These are phyloP conservation scores for Lamellibrachia luymesi DNA, from an alignment of 1,140 invertebrate genomes.

Conservation along the genomic window DNA sequence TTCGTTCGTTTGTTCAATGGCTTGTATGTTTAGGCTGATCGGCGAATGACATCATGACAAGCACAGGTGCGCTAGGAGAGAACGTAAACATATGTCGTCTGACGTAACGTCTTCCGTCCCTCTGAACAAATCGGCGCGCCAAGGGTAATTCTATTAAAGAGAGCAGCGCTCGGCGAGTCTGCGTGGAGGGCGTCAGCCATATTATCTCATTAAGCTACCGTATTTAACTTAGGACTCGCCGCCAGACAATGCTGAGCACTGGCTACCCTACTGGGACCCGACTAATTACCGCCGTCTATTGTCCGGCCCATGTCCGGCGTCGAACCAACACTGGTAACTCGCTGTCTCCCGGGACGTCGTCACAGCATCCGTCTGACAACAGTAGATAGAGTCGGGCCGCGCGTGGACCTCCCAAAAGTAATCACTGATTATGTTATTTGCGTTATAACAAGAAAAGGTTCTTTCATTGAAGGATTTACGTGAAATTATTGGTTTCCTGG, in stretches of 20 bases:
- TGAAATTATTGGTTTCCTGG: neutral
- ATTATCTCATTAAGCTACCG: slow-evolving; percentile 5
- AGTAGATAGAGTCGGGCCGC: neutral
- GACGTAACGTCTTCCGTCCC: neutral
- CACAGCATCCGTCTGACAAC: neutral
- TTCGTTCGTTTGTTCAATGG: neutral
- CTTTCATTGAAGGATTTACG: neutral
- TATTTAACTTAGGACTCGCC: neutral
- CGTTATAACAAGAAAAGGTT: neutral
- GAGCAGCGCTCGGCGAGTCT: neutral
- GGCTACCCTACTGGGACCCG: neutral
- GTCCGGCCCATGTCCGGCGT: neutral
- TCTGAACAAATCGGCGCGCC: neutral
- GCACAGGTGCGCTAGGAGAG: neutral
- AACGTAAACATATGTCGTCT: neutral
- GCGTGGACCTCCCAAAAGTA: neutral
- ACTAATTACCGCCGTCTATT: neutral
- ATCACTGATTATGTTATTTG: neutral
- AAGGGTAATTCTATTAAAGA: neutral
- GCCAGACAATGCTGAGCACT: neutral
- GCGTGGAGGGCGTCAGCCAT: neutral
- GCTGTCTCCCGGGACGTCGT: neutral
- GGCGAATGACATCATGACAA: neutral
- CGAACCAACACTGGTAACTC: neutral
- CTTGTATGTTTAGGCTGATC: neutral